Conservation (phyloP, 2,888 invertebrate species). For the Napeogenes sylphis region DNA sequence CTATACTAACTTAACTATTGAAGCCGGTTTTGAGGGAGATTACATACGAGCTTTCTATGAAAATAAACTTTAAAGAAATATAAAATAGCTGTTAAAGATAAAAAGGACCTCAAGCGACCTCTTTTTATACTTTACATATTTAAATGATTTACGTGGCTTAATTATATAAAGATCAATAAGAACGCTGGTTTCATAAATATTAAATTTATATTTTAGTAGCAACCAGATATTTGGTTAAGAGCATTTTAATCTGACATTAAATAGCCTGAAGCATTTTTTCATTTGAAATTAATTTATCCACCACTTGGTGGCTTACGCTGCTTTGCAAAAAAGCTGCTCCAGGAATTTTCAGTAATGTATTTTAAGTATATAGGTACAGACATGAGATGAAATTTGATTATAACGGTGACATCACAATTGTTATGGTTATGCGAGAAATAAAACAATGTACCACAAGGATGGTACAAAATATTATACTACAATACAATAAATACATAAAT, state of each 20-base stretch:
- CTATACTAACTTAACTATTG: too few relatives aligned
- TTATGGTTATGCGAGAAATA: not conserved
- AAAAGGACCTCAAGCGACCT: too few relatives aligned
- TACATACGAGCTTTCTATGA: too few relatives aligned
- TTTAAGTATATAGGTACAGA: conserved; percentile 5
- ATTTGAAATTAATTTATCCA: conserved; percentile 1
- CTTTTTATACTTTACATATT: too few relatives aligned
- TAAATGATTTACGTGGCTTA: too few relatives aligned
- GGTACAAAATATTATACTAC: too few relatives aligned
- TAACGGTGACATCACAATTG: not conserved
- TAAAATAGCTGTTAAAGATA: too few relatives aligned
- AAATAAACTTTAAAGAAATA: too few relatives aligned
- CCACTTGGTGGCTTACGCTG: conserved; percentile 1
- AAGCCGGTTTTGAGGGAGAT: conserved; percentile 56
- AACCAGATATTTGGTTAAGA: not conserved
- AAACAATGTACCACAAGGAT: not conserved
- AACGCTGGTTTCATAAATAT: too few relatives aligned
- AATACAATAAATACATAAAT: too few relatives aligned
- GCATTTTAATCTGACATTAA: conserved; percentile 2
- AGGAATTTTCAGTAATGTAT: not conserved
- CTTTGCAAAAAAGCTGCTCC: not conserved
- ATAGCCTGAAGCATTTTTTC: not conserved
- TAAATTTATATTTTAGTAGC: not conserved
- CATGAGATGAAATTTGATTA: conserved; percentile 2
- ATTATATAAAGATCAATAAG: too few relatives aligned